Conservation (phyloP, 2,888 invertebrate species). For the Melolontha melolontha region DNA sequence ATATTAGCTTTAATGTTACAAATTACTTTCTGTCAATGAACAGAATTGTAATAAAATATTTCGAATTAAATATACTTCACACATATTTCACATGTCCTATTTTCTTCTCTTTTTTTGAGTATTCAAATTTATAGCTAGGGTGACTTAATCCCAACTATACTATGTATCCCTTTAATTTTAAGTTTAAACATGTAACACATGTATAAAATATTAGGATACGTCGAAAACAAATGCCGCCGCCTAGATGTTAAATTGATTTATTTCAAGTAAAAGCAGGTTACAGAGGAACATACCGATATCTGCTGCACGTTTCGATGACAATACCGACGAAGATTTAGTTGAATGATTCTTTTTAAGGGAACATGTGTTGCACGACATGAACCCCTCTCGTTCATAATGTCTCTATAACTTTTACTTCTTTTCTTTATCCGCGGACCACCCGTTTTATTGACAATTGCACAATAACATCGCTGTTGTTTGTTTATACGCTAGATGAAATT, state of each 20-base stretch:
- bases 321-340: conserved; percentile 15
- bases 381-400: conserved; percentile 24
- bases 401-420: conserved; percentile 24
- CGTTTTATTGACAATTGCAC: conserved; percentile 21
- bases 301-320: neutral
- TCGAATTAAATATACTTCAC: neutral
- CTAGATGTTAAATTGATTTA: conserved; percentile 38
- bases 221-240: conserved; percentile 46
- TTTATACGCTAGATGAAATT: conserved; percentile 10
- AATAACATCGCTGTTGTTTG: conserved; percentile 1
- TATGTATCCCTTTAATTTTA: conserved; percentile 34
- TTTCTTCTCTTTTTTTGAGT: conserved; percentile 5
- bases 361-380: conserved; percentile 29
- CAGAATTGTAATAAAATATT: no score
- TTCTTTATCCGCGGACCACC: conserved; percentile 10
- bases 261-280: conserved; percentile 35
- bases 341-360: conserved; percentile 25
- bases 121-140: conserved; percentile 31
- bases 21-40: no score
- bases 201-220: conserved; percentile 42
- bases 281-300: conserved; percentile 14
- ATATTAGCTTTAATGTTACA: no score
- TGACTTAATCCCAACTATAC: conserved; percentile 25
- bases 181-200: conserved; percentile 46
- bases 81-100: conserved; percentile 10